These are phyloP conservation scores for Periophthalmus modestus DNA, from an alignment of 2,113 vertebrate genomes.

Conservation along the genomic window DNA sequence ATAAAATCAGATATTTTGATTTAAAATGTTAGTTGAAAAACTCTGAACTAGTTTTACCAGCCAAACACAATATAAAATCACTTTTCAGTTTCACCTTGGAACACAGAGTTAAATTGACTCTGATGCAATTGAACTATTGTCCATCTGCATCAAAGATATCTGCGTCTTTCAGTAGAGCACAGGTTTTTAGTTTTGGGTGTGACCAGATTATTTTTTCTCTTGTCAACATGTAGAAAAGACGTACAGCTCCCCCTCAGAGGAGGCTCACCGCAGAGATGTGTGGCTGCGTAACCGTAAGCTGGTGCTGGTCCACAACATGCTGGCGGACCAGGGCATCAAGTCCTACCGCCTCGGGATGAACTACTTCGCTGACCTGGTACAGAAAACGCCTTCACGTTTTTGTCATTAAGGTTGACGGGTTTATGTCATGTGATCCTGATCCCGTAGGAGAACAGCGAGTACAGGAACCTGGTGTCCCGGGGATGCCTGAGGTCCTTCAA, in stretches of 20 bases:
- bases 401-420: neutral
- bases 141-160: too few species aligned
- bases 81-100: too few species aligned
- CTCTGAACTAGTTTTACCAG: too few species aligned
- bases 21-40: too few species aligned
- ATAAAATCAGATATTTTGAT: too few species aligned
- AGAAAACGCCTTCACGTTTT: neutral
- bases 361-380: constrained; percentile 79
- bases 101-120: too few species aligned
- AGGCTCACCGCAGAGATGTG: constrained; percentile 55
- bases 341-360: constrained; percentile 79
- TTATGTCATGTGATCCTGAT: neutral
- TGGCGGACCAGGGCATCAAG: constrained; percentile 78
- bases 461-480: constrained; percentile 54
- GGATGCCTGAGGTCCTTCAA: constrained; percentile 72
- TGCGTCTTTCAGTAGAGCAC: too few species aligned
- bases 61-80: too few species aligned
- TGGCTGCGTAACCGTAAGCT: constrained; percentile 74
- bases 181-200: neutral
- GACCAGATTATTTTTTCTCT: neutral
- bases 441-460: constrained; percentile 75
- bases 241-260: constrained; percentile 69
- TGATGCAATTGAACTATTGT: too few species aligned
- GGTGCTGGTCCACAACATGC: constrained; percentile 78
- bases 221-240: constrained; percentile 53